These are phyloP conservation scores for Esox masquinongy DNA, from an alignment of 2,797 vertebrate species.

Conservation along the genomic window DNA sequence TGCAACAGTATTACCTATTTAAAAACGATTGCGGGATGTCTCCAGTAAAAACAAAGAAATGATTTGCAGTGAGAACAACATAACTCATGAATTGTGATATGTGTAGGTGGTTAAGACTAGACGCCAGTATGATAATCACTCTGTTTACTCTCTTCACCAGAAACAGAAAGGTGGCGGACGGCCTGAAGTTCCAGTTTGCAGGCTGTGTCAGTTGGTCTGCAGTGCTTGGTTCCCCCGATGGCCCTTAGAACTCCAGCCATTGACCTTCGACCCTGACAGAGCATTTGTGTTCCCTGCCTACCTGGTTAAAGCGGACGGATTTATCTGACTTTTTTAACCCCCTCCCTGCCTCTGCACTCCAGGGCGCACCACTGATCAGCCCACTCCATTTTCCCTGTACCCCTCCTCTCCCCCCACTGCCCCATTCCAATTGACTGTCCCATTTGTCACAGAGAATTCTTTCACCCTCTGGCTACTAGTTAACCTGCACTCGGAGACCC, in stretches of 20 bases:
- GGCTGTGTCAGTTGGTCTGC: constrained; percentile 7
- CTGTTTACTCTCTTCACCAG: not conserved
- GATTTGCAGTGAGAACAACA: not conserved
- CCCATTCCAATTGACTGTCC: constrained; percentile 50
- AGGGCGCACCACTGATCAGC: constrained; percentile 32
- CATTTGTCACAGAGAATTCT: constrained; percentile 57
- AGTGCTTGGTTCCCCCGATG: not conserved
- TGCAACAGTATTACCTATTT: not conserved
- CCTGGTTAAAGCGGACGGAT: constrained; percentile 43
- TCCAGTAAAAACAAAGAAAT: not conserved
- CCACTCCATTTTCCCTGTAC: constrained; percentile 23
- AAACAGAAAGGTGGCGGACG: not conserved
- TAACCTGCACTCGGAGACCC: constrained; percentile 76
- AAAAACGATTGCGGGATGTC: not conserved
- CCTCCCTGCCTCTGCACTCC: not conserved
- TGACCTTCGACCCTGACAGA: not conserved
- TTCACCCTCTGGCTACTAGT: constrained; percentile 69
- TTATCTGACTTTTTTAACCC: constrained; percentile 34
- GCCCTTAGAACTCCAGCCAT: not conserved
- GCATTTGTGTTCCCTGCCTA: not conserved
- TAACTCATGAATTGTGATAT: not conserved
- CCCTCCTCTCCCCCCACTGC: constrained; percentile 22
- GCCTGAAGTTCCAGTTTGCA: not conserved
- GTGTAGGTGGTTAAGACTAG: not conserved
- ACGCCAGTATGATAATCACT: not conserved